Base-by-base conservation (phyloP, 2,797 vertebrate genomes). In the Phrynocephalus guinanensis region DNA sequence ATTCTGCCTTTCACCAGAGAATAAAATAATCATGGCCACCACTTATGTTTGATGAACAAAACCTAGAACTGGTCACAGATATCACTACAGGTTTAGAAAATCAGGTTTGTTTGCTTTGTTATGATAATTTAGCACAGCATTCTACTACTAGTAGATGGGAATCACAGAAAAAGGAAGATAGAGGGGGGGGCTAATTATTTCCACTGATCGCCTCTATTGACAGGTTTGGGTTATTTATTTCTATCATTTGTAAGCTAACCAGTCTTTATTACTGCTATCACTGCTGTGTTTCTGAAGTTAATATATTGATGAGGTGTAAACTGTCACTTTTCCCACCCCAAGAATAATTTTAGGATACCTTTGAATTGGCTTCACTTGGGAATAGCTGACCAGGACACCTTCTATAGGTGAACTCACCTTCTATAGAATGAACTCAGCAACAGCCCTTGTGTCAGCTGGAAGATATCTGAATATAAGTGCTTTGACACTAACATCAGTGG, bases 111-210 rank as follows among this genome's bases (percentile, higher is more conserved):
- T 22, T 87, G 79, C 72, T 82, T 82, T 87, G 20, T 82, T 67
- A 76, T 82, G 86, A 76, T 87, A 52, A 87, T 82, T n/a, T 66
- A 63, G 38, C 22, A 3, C 33, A 30, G 30, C 71, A 15, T 87
- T 3, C 38, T 44, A 44, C 38, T 18, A 18, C 2, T 63, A 44
- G 60, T 63, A 82, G 86, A 82, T 81, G 56, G 56, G 70, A 75
- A 73, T 66, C 85, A 81, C 26, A 81, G 28, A 38, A 67, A 44
- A 76, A 87, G 79, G 44, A 76, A 63, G 13, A 22, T 30, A n/a
- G n/a, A n/a, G 28, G 7, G 9, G 22, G 71, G 71, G 16, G 67
- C 11, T 82, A 81, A 87, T 81, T 86, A 50, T 82, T 87, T 87
- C 80, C 20, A n/a, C n/a, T 82, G 38, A 52, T 82, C 71, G 33